Evolutionary conservation across 1,140 invertebrate species (phyloP), one percentile per base, ranked within the genome.

Genomic region (Mactra quadrangularis): DNA sequence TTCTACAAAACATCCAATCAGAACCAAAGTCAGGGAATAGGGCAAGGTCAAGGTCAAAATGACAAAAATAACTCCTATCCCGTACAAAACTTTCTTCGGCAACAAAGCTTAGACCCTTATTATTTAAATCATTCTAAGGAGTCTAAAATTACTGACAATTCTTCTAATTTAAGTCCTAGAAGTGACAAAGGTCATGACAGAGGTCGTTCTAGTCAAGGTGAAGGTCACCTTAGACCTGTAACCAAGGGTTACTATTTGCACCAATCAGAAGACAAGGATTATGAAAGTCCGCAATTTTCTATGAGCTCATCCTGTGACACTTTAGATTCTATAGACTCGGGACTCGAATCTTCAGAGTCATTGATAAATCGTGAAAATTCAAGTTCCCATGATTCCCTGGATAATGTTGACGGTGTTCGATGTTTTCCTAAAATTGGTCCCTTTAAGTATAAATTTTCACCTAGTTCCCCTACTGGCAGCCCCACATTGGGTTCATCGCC

Each of bases 261-360:
- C n/a, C 50, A 6, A 31, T 33, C 53, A 22, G 33, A 55, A 0
- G 55, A 31, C 50, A 72, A 72, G 50, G 70, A 72, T 27, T 55
- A 47, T 35, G 50, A 17, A 38, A 55, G 50, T 38, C 35, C 52
- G 19, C n/a, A 57, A 19, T 52, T 35, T 29, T 76, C 72, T 29
- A 76, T 7, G 45, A 72, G 55, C 60, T 60, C 64, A 59, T 68
- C 50, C 9, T 66, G 59, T 55, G 62, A 55, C 29, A 78, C 62
- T 6, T 33, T 70, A 13, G 47, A 68, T 31, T 68, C 66, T 29
- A 4, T 53, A 7, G 52, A 68, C 25, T 81, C 66, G 35, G 66
- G 62, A 19, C 33, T 66, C 1, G 55, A 66, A 22, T 66, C 47
- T 1, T 47, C 52, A 3, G 38, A 66, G 9, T 76, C 55, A n/a